phyloP scores from a whole-genome alignment of 2,797 vertebrate species.

The Pseudochaenichthys georgianus region DNA sequence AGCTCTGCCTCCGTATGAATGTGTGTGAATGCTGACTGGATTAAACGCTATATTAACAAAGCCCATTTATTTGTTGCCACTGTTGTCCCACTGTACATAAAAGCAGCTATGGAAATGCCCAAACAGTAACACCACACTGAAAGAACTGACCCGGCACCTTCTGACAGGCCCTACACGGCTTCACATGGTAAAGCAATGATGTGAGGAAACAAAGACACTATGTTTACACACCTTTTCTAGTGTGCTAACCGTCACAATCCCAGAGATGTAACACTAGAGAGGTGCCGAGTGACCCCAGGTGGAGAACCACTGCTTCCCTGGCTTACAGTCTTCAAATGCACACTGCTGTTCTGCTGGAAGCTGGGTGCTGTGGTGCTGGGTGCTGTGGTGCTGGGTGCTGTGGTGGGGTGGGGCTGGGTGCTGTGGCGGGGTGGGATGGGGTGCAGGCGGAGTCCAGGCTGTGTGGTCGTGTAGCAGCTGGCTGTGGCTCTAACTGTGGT shows the following conservation, averaged over 20 bases:
- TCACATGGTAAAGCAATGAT: neutral
- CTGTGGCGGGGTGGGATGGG: neutral
- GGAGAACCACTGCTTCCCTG: neutral
- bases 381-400: too few relatives aligned
- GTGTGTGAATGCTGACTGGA: too few relatives aligned
- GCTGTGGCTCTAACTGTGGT: slow-evolving; percentile 15
- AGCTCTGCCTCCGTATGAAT: too few relatives aligned
- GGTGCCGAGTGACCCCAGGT: neutral
- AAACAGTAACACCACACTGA: neutral
- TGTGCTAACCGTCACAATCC: neutral
- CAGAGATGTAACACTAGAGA: neutral
- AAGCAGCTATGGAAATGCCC: neutral
- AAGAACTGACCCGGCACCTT: neutral
- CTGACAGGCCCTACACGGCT: too few relatives aligned
- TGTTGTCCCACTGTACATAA: neutral
- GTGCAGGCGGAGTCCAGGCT: slow-evolving; percentile 2
- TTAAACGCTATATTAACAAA: too few relatives aligned
- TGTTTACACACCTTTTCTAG: neutral
- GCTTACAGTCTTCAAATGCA: slow-evolving; percentile 1
- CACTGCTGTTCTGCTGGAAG: neutral
- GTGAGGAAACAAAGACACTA: neutral
- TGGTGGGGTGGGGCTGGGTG: too few relatives aligned
- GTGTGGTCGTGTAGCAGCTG: slow-evolving; percentile 23
- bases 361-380: too few relatives aligned
- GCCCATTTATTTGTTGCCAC: too few relatives aligned